These are phyloP conservation scores for Pseudolaguvia tuberculata DNA, from an alignment of 2,113 vertebrate genomes.

Conservation along the genomic window DNA sequence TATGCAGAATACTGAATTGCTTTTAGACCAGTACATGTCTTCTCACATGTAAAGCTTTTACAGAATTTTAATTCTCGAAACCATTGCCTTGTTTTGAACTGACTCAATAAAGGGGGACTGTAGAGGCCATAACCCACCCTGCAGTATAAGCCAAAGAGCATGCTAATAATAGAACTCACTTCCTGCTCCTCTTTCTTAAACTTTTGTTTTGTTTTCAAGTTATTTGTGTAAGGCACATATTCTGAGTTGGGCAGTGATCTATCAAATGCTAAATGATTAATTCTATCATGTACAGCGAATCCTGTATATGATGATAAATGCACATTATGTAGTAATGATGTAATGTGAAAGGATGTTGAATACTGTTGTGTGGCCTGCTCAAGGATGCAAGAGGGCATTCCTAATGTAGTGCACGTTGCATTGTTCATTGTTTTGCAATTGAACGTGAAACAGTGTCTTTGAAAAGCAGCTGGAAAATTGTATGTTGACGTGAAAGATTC, in stretches of 20 bases:
- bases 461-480: too few relatives aligned
- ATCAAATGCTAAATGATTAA: not conserved
- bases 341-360: not conserved
- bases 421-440: not conserved
- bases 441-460: not conserved
- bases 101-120: not conserved
- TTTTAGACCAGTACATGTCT: not conserved
- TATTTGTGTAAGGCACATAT: not conserved
- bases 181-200: constrained; percentile 39
- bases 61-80: not conserved
- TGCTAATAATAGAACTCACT: constrained; percentile 43
- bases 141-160: not conserved
- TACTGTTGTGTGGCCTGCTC: not conserved
- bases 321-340: not conserved
- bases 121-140: not conserved
- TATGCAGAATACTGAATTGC: constrained; percentile 24
- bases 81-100: not conserved
- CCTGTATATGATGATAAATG: not conserved
- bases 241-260: not conserved
- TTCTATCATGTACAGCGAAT: too few relatives aligned
- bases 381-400: not conserved
- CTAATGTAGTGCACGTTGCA: not conserved
- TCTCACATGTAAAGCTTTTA: not conserved
- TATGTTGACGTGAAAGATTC: too few relatives aligned
- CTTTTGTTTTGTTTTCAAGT: constrained; percentile 7